Evolutionary conservation across 2,113 vertebrate genomes (phyloP), one percentile per base, ranked within the genome.

Genomic region (Pygoscelis antarcticus): DNA sequence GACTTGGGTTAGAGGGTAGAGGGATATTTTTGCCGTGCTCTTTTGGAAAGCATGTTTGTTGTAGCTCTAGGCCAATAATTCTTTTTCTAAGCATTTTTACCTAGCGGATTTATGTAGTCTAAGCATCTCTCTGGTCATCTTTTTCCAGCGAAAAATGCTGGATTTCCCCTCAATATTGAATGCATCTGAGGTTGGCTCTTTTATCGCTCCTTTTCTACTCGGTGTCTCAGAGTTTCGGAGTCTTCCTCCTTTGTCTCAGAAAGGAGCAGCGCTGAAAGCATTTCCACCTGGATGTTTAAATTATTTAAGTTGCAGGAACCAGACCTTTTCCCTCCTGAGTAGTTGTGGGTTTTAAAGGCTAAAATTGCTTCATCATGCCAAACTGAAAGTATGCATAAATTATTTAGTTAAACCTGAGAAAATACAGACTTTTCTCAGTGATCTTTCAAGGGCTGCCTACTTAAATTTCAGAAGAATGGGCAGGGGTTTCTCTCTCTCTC

Each of bases 301-400:
- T 99, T 98, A 99, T 99, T 99, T 99, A 99, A 98, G 97, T 97
- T 97, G 97, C 98, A 99, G 99, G 99, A 99, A 99, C 98, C 97
- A 98, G 98, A 98, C 98, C 98, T 98, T 98, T 98, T 97, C 98
- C 98, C 98, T 99, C 98, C 97, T 98, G 98, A 99, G 98, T 98
- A 98, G 98, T 98, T 98, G 97, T 98, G 98, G 98, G 97, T 99
- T 98, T 98, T 99, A 99, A 99, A 99, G 99, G 98, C 98, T 98
- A 98, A 98, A 99, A 99, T 99, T 99, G 99, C 99, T 99, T 99
- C 98, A 99, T 99, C 99, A 99, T 99, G 99, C 98, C 99, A 98
- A 98, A 98, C 98, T 98, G 98, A 99, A 99, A 99, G 99, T 98
- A 98, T 99, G 99, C 99, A 99, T 99, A 98, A 98, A 99, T 99